A percentile compares a stretch with the other conserved stretches of the same genome.
These are phyloP conservation scores for Oxytorus armatus DNA, from an alignment of 2,888 invertebrate species.

Conservation along the genomic window DNA sequence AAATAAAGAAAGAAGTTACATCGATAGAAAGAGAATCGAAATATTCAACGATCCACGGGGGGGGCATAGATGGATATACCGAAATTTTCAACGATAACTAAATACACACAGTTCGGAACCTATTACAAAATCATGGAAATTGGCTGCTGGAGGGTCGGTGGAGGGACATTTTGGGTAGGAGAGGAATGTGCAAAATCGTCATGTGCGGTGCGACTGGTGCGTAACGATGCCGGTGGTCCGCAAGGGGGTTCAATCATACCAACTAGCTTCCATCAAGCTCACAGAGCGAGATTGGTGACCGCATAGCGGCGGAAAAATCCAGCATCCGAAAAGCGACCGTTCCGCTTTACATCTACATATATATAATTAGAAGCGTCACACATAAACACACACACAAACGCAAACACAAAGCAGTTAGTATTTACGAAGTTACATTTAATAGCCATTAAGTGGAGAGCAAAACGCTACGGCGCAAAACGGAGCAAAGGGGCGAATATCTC, in stretches of 20 bases:
- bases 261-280: constrained; percentile 28
- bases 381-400: not conserved
- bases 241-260: constrained; percentile 39
- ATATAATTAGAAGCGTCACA: too few relatives aligned
- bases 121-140: constrained; percentile 13
- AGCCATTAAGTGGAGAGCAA: constrained; percentile 16
- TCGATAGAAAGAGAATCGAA: too few relatives aligned
- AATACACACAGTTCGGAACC: not conserved
- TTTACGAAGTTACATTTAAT: constrained; percentile 28
- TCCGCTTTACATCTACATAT: too few relatives aligned
- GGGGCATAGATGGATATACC: constrained; percentile 6
- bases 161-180: not conserved
- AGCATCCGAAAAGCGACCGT: not conserved
- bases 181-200: constrained; percentile 3
- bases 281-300: not conserved
- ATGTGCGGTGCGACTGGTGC: constrained; percentile 15
- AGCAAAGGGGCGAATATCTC: not conserved
- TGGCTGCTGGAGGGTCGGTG: too few relatives aligned
- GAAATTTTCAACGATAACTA: constrained; percentile 12
- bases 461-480: not conserved
- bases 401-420: constrained; percentile 14
- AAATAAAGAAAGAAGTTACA: too few relatives aligned
- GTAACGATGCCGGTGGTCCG: constrained; percentile 30
- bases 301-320: too few relatives aligned
- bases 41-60: too few relatives aligned